A percentile compares a stretch with the other conserved stretches of the same genome.
Conservation (phyloP, 2,113 vertebrate species). For the Dicentrarchus labrax region DNA sequence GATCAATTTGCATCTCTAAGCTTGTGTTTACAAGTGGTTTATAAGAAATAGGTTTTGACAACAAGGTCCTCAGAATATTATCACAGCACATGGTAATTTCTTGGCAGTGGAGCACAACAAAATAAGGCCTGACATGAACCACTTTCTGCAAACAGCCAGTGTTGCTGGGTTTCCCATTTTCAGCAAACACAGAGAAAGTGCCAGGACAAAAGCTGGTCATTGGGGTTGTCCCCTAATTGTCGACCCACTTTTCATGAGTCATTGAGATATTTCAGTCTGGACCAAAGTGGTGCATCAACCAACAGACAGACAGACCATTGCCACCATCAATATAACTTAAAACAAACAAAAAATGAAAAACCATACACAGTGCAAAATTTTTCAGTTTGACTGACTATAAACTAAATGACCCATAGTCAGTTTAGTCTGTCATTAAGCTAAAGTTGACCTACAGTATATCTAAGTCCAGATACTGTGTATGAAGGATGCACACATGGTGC, state of each 20-base stretch:
- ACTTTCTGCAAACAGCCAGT: neutral
- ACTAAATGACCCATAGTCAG: too few relatives aligned
- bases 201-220: neutral
- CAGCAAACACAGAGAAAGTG: slow-evolving; percentile 11
- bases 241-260: too few relatives aligned
- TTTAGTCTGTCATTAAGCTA: neutral
- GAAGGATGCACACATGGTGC: neutral
- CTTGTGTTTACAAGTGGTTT: neutral
- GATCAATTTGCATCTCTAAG: neutral
- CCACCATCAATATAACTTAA: too few relatives aligned
- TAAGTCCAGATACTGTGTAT: neutral
- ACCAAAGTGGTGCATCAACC: too few relatives aligned
- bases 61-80: neutral
- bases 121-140: slow-evolving; percentile 26
- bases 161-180: slow-evolving; percentile 12
- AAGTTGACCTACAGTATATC: neutral
- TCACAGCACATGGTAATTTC: slow-evolving; percentile 18
- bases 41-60: slow-evolving; percentile 2
- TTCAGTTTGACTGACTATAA: too few relatives aligned
- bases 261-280: too few relatives aligned
- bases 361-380: too few relatives aligned
- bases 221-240: neutral
- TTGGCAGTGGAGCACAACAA: slow-evolving; percentile 11
- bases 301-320: too few relatives aligned
- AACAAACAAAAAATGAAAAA: too few relatives aligned